Base-by-base conservation (phyloP, 2,113 vertebrate genomes). In the Atractosteus spatula region DNA sequence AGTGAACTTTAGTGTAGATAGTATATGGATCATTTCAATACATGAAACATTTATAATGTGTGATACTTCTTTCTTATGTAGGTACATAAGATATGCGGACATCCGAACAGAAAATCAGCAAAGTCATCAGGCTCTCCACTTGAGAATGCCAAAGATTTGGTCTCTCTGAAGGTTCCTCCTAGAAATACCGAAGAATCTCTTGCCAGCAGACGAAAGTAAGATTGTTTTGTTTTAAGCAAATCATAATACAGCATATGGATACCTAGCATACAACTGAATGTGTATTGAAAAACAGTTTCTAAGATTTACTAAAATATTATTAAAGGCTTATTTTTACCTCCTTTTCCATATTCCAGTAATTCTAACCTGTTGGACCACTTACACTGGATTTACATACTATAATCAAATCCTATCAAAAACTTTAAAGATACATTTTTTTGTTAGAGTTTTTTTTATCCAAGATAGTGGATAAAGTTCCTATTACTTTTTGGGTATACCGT, bases 11-110 rank as follows among this genome's bases (percentile, higher is more conserved):
- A 29, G 29, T 29, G 29, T 29, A 29, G 29, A 29, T 29, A 29
- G 29, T 29, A 29, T 29, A 29, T 29, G 29, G 29, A 29, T 29
- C 29, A 29, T 29, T 29, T 29, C 29, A 29, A 29, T 29, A 29
- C 29, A 29, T 29, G 29, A 29, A 29, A 29, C 29, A 29, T 29
- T 29, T 29, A 29, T 29, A 29, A 29, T 29, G 29, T 29, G 29
- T 29, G 29, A 29, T 29, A 29, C 29, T 29, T 29, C 29, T 29
- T n/a, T 59, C 11, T n/a, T 13, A 12, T 68, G 64, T 79, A 93
- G 95, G 91, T 96, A 41, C 89, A 85, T 62, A 92, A 88, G 69
- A 77, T 93, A 66, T 96, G 95, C 78, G 94, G 95, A 41, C 80
- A 69, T 70, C 89, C 91, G n/a, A 75, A 80, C 71, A 92, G 89